These are phyloP conservation scores for Zapus hudsonius DNA, from an alignment of 2,113 vertebrate genomes.

Conservation along the genomic window DNA sequence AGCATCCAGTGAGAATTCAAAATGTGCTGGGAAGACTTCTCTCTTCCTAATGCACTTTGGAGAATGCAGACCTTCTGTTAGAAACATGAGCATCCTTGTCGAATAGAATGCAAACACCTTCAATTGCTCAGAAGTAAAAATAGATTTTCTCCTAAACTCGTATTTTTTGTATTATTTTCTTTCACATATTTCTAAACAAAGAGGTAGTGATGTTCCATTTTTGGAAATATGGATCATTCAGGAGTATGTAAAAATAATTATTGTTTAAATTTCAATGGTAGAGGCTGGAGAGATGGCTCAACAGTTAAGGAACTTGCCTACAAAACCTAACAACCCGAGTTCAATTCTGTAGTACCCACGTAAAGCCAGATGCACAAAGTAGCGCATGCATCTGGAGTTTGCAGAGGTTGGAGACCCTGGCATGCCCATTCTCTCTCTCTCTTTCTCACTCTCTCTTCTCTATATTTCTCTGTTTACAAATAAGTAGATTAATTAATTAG, in stretches of 20 bases:
- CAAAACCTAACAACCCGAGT: too few species aligned
- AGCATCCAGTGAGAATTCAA: neutral
- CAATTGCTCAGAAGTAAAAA: neutral
- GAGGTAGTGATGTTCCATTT: neutral
- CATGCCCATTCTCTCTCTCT: too few species aligned
- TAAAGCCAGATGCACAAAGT: too few species aligned
- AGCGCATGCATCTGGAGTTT: too few species aligned
- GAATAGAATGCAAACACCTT: neutral
- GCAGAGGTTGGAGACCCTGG: too few species aligned
- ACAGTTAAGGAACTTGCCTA: too few species aligned
- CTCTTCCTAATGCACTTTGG: neutral
- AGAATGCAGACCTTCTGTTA: neutral
- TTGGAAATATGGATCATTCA: neutral
- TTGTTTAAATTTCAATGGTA: neutral
- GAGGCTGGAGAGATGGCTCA: too few species aligned
- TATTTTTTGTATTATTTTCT: neutral
- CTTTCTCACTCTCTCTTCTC: too few species aligned
- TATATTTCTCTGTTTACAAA: too few species aligned
- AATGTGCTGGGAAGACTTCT: neutral
- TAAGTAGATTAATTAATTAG: neutral
- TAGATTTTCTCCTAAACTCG: neutral
- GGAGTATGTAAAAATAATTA: neutral
- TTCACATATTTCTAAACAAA: neutral
- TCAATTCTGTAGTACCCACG: too few species aligned
- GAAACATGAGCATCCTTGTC: neutral